phyloP scores from a whole-genome alignment of 2,888 invertebrate genomes.

The Melieria crassipennis region DNA sequence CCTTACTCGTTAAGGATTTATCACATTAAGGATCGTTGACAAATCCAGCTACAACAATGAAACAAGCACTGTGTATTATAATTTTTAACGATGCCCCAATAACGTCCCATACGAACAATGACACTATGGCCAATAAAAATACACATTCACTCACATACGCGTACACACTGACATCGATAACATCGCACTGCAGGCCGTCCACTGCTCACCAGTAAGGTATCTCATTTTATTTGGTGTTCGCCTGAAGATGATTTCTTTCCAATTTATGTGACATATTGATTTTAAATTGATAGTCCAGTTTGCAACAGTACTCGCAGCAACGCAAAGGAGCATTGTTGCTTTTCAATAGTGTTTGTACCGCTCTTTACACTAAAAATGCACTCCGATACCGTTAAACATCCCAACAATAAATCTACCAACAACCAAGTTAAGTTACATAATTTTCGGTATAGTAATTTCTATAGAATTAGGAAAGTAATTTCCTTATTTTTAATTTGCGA shows the following conservation, averaged over 20 bases:
- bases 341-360: slow-evolving; percentile 5
- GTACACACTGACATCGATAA: slow-evolving; percentile 15
- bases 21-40: slow-evolving; percentile 66
- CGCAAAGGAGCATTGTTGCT: neutral
- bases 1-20: slow-evolving; percentile 63
- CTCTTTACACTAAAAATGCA: no score
- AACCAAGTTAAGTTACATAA: no score
- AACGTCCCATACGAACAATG: slow-evolving; percentile 49
- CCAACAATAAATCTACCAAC: no score
- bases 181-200: slow-evolving; percentile 23
- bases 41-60: slow-evolving; percentile 61
- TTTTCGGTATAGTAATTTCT: no score
- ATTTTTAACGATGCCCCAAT: slow-evolving; percentile 10
- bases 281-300: slow-evolving; percentile 64
- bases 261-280: slow-evolving; percentile 67
- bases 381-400: no score
- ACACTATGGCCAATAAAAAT: slow-evolving; percentile 60
- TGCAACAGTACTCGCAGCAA: slow-evolving; percentile 9
- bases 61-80: slow-evolving; percentile 29
- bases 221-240: slow-evolving; percentile 26
- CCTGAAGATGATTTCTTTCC: slow-evolving; percentile 63
- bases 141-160: slow-evolving; percentile 37
- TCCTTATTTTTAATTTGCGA: no score
- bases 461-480: no score
- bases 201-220: slow-evolving; percentile 12